Percentiles rank a stretch among this genome's conserved stretches.
phyloP scores from a whole-genome alignment of 2,113 vertebrate genomes.

The Tor tambroides region DNA sequence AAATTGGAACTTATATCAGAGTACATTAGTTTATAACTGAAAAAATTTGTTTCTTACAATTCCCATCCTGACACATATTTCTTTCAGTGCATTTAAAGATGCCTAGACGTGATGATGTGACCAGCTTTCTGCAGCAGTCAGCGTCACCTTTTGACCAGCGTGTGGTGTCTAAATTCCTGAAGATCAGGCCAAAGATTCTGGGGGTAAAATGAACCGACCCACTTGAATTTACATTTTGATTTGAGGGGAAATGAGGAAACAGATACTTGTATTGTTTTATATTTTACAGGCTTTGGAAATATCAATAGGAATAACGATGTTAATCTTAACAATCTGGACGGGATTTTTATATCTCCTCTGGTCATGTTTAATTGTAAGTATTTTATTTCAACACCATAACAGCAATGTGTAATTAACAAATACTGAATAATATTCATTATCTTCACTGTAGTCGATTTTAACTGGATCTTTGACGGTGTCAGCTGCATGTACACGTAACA shows the following conservation, averaged over 20 bases:
- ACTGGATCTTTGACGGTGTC: neutral
- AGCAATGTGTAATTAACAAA: neutral
- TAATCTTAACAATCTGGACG: neutral
- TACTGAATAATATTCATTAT: neutral
- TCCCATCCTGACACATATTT: neutral
- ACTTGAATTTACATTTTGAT: neutral
- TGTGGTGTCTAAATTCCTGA: slow-evolving; percentile 6
- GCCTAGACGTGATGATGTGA: neutral
- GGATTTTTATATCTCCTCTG: neutral
- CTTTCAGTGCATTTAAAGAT: neutral
- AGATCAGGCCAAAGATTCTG: neutral
- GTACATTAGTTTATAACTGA: too few relatives aligned
- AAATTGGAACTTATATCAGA: too few relatives aligned
- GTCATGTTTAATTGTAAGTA: slow-evolving; percentile 20
- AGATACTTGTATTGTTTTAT: neutral
- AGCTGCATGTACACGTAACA: neutral
- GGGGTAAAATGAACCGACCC: neutral
- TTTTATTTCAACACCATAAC: neutral
- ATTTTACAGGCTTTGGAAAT: slow-evolving; percentile 4
- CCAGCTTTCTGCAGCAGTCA: neutral
- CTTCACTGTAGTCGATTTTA: neutral
- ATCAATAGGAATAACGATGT: neutral
- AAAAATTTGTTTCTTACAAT: neutral
- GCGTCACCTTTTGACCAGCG: neutral
- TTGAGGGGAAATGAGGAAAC: neutral